Base-by-base conservation (phyloP, 2,797 vertebrate species). In the Odontamblyopus lacepedii region DNA sequence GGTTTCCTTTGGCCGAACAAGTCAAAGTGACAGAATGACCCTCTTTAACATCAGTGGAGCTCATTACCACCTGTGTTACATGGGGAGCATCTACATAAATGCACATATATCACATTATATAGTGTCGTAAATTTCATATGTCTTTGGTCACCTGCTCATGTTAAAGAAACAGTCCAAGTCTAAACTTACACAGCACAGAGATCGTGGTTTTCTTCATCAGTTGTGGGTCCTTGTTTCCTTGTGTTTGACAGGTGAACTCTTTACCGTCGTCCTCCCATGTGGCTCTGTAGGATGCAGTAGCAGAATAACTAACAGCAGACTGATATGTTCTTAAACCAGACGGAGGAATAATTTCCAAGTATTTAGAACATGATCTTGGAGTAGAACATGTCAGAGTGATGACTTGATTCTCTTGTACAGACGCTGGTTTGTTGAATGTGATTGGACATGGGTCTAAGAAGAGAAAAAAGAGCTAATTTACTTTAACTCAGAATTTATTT, bases 21-120 rank as follows among this genome's bases (percentile, higher is more conserved):
- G 57, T 29, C 3, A 27, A 15, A 29, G 30, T 3, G 0, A 91
- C 67, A 30, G 2, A 0, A 0, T 59, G 0, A 44, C 71, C 38
- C 67, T 91, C 80, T 7, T 5, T 72, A 5, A 90, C 2, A 0
- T 0, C 0, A 0, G 0, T 0, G 6, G 7, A 0, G 6, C 13
- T 78, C 2, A 13, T 55, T 5, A 0, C 0, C 19, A 62, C 6
- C 0, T 0, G 0, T 3, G 32, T 50, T 0, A 78, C 0, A 78
- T 5, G 89, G 5, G 92, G 92, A 74, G 44, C 56, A 79, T 92
- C 93, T 93, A 78, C 27, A 59, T 29, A 59, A 59, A 59, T 19
- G 9, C 1, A 59, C 2, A 29, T 29, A 15, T 15, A 59, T n/a
- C 19, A 53, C 19, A 53, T 19, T 53, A 53, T 19, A 13, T 27